Base-by-base conservation (phyloP, 64 coral and sea anemone species). In the Porites lutea region DNA sequence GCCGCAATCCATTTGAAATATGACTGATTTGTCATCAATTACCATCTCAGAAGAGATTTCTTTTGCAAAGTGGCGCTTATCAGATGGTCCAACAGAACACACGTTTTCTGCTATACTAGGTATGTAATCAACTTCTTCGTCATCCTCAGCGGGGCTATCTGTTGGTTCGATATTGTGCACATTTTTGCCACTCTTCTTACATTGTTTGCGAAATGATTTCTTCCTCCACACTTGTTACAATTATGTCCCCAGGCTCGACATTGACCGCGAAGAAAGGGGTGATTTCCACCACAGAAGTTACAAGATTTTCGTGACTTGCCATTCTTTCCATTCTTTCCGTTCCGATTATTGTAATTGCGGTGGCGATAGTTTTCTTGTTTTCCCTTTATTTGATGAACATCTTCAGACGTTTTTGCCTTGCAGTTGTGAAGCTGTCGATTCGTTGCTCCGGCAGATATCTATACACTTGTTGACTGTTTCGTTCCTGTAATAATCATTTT, bases 401-500 rank as follows among this genome's bases (percentile, higher is more conserved):
- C 51, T 88, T 57, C 51, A 3, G 27, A 0, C 27, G 46, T 59
- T 8, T 44, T 86, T 3, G 48, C 50, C 72, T 92, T 92, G n/a
- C 47, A 92, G 62, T 83, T 77, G 71, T 61, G 20, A 63, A 49
- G 44, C 86, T 23, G 80, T 74, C 13, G 46, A 48, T 55, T 92
- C 90, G 52, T 45, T 49, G 13, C 90, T 86, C 61, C 52, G 64
- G 59, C 82, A 75, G 48, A 92, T 47, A 65, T 92, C 81, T 4
- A 86, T 74, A 59, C 79, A 63, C 8, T 52, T 53, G 45, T 20
- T 10, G 1, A 86, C 81, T 13, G 81, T 86, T 92, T 61, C 87
- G 55, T 78, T 82, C 65, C 81, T 90, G 93, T 71, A 95, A 23
- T 18, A 90, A 65, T 12, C 75, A 27, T 44, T 79, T 95, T 10